These are phyloP conservation scores for Phlogophora meticulosa DNA, from an alignment of 2,888 invertebrate genomes.

Conservation along the genomic window DNA sequence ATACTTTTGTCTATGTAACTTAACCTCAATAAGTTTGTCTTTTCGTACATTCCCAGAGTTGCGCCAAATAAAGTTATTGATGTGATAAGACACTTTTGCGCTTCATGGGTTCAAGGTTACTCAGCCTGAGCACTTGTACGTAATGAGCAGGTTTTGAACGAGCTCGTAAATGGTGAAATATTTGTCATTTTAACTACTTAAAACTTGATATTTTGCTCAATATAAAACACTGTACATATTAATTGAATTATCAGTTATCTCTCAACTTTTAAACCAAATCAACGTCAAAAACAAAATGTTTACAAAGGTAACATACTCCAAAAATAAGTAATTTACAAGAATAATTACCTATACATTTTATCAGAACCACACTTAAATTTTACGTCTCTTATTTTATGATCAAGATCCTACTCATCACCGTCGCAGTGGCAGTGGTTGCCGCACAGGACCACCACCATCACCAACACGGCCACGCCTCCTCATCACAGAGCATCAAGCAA, in stretches of 20 bases:
- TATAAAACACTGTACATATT: conserved; percentile 35
- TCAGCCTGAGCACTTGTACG: not conserved
- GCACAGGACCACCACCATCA: conserved; percentile 38
- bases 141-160: conserved; percentile 11
- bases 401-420: conserved; percentile 27
- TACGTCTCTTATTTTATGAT: not conserved
- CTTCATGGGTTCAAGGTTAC: conserved; percentile 19
- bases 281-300: conserved; percentile 20
- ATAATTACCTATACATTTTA: not conserved
- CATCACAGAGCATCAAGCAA: conserved; percentile 74
- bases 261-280: not conserved
- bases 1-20: too few relatives aligned
- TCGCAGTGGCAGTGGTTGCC: not conserved
- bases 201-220: conserved; percentile 18
- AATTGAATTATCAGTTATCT: conserved; percentile 12
- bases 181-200: not conserved
- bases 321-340: not conserved
- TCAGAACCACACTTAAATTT: not conserved
- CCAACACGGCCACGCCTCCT: conserved; percentile 66
- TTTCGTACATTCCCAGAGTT: not conserved
- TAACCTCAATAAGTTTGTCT: not conserved
- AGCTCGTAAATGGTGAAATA: conserved; percentile 9
- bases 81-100: conserved; percentile 2
- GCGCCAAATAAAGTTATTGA: not conserved
- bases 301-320: conserved; percentile 18